A percentile compares a stretch with the other conserved stretches of the same genome.
These are phyloP conservation scores for Luehdorfia chinensis DNA, from an alignment of 1,140 invertebrate species.

Conservation along the genomic window DNA sequence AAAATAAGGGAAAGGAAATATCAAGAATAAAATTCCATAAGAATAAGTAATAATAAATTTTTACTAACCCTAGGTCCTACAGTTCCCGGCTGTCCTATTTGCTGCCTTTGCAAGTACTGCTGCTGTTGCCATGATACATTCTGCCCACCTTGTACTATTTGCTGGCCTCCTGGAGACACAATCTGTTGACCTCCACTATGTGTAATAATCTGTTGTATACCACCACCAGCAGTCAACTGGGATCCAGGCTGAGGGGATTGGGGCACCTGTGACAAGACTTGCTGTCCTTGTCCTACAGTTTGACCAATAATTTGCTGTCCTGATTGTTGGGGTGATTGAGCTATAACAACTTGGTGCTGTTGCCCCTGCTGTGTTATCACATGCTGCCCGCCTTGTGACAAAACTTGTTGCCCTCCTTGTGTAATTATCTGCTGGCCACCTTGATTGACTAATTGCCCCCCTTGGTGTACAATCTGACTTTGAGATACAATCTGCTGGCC, in stretches of 20 bases:
- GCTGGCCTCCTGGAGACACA: slow-evolving; percentile 64
- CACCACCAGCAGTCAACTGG: slow-evolving; percentile 43
- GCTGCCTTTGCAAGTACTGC: slow-evolving; percentile 66
- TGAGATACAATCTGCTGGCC: slow-evolving; percentile 69
- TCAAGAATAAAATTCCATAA: too few relatives aligned
- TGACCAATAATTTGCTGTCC: slow-evolving; percentile 67
- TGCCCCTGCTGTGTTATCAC: slow-evolving; percentile 67
- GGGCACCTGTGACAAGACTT: slow-evolving; percentile 62
- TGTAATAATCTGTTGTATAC: slow-evolving; percentile 66
- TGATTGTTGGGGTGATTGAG: slow-evolving; percentile 59
- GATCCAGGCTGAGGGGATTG: slow-evolving; percentile 55
- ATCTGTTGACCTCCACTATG: slow-evolving; percentile 68
- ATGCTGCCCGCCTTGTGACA: slow-evolving; percentile 68
- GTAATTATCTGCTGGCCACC: slow-evolving; percentile 64
- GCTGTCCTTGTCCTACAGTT: slow-evolving; percentile 56
- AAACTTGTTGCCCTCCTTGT: slow-evolving; percentile 59
- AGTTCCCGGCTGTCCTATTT: slow-evolving; percentile 61
- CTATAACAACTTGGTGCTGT: slow-evolving; percentile 69
- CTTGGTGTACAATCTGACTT: slow-evolving; percentile 66
- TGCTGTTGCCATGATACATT: slow-evolving; percentile 68
- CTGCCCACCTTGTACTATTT: slow-evolving; percentile 66
- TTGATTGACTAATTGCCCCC: slow-evolving; percentile 65
- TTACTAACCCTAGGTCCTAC: slow-evolving; percentile 66
- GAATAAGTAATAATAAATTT: too few relatives aligned
- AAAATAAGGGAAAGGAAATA: too few relatives aligned